These are phyloP conservation scores for Nemurella pictetii DNA, from an alignment of 2,888 invertebrate genomes.

Conservation along the genomic window DNA sequence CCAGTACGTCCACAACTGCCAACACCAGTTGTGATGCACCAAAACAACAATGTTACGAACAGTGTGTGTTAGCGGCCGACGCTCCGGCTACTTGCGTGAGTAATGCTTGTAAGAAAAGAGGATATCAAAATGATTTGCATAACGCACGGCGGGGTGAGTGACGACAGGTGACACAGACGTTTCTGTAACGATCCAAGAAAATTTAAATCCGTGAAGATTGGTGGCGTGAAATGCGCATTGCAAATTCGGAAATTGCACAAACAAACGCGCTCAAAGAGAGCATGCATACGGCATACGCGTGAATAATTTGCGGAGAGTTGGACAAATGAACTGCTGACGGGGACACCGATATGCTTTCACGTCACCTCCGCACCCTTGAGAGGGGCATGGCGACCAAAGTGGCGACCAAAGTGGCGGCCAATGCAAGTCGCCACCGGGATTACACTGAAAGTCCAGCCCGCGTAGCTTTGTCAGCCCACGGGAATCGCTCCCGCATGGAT, in stretches of 20 bases:
- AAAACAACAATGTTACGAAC: not conserved
- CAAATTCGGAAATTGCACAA: not conserved
- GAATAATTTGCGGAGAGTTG: not conserved
- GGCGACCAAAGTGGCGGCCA: not conserved
- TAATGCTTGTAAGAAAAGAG: not conserved
- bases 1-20: constrained; percentile 23
- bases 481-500: not conserved
- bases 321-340: not conserved
- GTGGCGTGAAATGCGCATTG: not conserved
- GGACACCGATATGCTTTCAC: not conserved
- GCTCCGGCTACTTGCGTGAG: not conserved
- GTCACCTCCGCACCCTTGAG: not conserved
- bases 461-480: not conserved
- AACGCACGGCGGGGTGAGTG: not conserved
- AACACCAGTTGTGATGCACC: constrained; percentile 10
- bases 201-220: not conserved
- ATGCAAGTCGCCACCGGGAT: not conserved
- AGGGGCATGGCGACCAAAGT: not conserved
- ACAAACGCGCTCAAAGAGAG: not conserved
- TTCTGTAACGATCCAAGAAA: not conserved
- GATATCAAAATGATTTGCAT: not conserved
- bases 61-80: no score
- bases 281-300: not conserved
- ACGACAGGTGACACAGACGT: not conserved
- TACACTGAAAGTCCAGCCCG: not conserved